A percentile compares a stretch with the other conserved stretches of the same genome.
These are phyloP conservation scores for Drosophila pallidifrons DNA, from an alignment of 1,140 invertebrate genomes.

Conservation along the genomic window DNA sequence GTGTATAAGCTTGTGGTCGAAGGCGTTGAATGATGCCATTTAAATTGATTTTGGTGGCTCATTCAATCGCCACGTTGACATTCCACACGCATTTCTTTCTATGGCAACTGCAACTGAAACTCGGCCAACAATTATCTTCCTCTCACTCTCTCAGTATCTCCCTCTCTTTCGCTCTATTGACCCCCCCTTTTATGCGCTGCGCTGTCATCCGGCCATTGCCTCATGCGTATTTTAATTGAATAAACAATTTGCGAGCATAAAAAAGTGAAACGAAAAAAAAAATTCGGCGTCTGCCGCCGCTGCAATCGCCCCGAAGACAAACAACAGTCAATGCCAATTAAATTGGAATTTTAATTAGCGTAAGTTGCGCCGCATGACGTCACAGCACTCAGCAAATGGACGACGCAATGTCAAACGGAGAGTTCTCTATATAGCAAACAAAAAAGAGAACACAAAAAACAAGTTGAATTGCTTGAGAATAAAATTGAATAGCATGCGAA, in stretches of 20 bases:
- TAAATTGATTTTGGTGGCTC: constrained; percentile 76
- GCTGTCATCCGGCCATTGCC: constrained; percentile 51
- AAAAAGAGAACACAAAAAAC: background rate
- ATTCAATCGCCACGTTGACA: constrained; percentile 64
- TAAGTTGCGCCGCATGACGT: constrained; percentile 72
- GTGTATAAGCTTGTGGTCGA: constrained; percentile 60
- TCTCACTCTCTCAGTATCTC: background rate
- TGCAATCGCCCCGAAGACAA: constrained; percentile 76
- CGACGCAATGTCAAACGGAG: background rate
- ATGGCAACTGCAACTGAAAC: constrained; percentile 33
- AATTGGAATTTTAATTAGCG: constrained; percentile 83
- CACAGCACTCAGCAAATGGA: constrained; percentile 32
- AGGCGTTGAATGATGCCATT: constrained; percentile 76
- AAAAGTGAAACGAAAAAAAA: constrained; percentile 21
- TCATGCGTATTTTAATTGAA: constrained; percentile 78
- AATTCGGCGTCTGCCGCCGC: constrained; percentile 11
- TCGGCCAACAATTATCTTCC: constrained; percentile 17
- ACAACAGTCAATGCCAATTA: constrained; percentile 81
- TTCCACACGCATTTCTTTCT: constrained; percentile 42
- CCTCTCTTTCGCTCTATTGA: constrained; percentile 30
- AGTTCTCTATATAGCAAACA: background rate
- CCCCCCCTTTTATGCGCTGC: background rate
- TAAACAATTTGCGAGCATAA: constrained; percentile 64
- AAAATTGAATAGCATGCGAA: background rate
- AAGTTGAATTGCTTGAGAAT: background rate